phyloP scores from a whole-genome alignment of 2,888 invertebrate genomes.

The Andrena bicolor region DNA sequence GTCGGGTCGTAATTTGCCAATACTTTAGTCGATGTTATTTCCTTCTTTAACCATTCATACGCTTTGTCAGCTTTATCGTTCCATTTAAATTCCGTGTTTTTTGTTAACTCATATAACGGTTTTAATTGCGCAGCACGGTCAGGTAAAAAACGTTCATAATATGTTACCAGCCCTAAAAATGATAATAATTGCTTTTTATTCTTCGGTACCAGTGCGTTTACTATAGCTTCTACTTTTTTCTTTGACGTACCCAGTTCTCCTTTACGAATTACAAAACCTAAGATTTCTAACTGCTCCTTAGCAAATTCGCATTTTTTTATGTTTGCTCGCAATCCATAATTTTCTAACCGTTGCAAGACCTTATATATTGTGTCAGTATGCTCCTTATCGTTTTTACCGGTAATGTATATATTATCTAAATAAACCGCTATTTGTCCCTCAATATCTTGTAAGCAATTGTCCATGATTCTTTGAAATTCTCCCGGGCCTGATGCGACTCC shows the following conservation, averaged over 20 bases:
- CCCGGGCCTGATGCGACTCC: background rate
- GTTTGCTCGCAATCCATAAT: conserved; percentile 36
- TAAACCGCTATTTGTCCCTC: too few species aligned
- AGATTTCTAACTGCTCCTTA: conserved; percentile 61
- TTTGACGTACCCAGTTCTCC: conserved; percentile 69
- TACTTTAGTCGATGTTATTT: conserved; percentile 37
- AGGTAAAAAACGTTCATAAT: conserved; percentile 77
- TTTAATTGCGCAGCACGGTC: conserved; percentile 67
- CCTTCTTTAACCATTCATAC: conserved; percentile 57
- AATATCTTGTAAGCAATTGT: background rate
- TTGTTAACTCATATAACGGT: conserved; percentile 66
- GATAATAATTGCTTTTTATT: too few species aligned
- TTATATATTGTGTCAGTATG: conserved; percentile 10
- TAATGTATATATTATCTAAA: conserved; percentile 41
- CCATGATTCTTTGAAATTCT: conserved; percentile 1
- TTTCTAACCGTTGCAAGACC: background rate
- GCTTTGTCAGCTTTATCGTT: conserved; percentile 40
- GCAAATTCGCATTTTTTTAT: conserved; percentile 71
- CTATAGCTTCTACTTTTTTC: too few species aligned
- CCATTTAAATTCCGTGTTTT: conserved; percentile 68
- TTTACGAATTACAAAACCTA: conserved; percentile 70
- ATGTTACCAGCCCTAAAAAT: conserved; percentile 75
- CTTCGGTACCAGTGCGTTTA: too few species aligned
- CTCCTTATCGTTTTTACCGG: conserved; percentile 21
- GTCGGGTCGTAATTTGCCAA: conserved; percentile 55